Conservation (phyloP, 2,888 invertebrate species). For the Sphaerophoria taeniata region DNA sequence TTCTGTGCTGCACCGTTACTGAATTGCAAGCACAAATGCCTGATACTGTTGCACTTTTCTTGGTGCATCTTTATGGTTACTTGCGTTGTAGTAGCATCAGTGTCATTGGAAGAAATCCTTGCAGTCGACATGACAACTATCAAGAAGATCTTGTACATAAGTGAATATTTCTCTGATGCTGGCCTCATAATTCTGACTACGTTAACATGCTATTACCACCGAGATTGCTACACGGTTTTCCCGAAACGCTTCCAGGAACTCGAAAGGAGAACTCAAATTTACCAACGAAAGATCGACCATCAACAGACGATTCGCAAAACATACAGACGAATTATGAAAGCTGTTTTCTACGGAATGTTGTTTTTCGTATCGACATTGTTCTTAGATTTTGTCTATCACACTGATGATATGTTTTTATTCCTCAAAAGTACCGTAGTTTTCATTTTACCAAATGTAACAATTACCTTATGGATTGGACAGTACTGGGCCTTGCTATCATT, state of each 20-base stretch:
- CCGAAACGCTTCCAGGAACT: slow-evolving; percentile 41
- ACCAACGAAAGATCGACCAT: slow-evolving; percentile 6
- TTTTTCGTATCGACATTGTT: slow-evolving; percentile 14
- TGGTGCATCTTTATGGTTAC: slow-evolving; percentile 23
- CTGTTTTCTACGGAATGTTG: background rate
- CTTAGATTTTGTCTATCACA: slow-evolving; percentile 66
- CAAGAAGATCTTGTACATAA: slow-evolving; percentile 74
- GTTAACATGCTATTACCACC: slow-evolving; percentile 41
- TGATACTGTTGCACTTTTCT: slow-evolving; percentile 22
- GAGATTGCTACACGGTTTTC: slow-evolving; percentile 39
- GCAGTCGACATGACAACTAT: slow-evolving; percentile 61
- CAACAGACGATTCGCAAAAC: background rate
- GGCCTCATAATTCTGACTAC: slow-evolving; percentile 69
- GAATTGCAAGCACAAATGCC: background rate
- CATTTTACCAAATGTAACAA: slow-evolving; percentile 74
- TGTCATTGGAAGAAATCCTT: slow-evolving; percentile 16
- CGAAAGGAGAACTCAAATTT: slow-evolving; percentile 25
- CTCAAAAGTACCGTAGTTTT: slow-evolving; percentile 63
- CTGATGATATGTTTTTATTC: slow-evolving; percentile 17
- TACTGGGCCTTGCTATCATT: slow-evolving; percentile 75
- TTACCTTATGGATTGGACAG: slow-evolving; percentile 74
- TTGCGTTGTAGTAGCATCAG: slow-evolving; percentile 10
- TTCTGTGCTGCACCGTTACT: slow-evolving; percentile 59
- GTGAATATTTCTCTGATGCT: slow-evolving; percentile 74
- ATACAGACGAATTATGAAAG: background rate